Percentiles rank a stretch among this genome's conserved stretches.
Conservation (phyloP, 2,888 invertebrate species). For the Melanotus villosus region DNA sequence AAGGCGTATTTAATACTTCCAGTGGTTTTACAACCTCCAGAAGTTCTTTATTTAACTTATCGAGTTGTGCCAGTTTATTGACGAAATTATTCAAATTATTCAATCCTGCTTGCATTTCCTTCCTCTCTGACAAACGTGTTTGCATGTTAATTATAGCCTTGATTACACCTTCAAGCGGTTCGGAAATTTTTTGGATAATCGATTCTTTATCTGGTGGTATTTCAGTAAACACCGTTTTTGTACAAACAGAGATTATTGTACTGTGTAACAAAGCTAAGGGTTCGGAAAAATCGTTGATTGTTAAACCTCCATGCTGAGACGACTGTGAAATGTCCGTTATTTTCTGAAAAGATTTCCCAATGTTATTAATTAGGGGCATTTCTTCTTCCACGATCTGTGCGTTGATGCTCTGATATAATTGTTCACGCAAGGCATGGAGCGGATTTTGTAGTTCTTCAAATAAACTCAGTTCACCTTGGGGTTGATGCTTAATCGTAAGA, state of each 20-base stretch:
- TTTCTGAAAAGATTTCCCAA: slow-evolving; percentile 57
- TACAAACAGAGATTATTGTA: slow-evolving; percentile 63
- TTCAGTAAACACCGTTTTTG: slow-evolving; percentile 61
- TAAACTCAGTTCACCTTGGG: slow-evolving; percentile 56
- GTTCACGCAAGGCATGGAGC: slow-evolving; percentile 56
- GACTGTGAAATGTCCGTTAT: slow-evolving; percentile 51
- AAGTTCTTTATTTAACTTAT: too few species aligned
- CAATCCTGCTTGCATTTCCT: too few species aligned
- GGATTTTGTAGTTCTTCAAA: slow-evolving; percentile 59
- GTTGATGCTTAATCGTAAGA: slow-evolving; percentile 56
- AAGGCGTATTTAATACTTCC: neutral
- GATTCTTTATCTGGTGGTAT: slow-evolving; percentile 55
- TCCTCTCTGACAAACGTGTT: slow-evolving; percentile 42
- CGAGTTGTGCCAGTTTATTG: too few species aligned
- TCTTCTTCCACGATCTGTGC: slow-evolving; percentile 58
- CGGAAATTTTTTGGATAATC: slow-evolving; percentile 59
- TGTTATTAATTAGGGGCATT: slow-evolving; percentile 55
- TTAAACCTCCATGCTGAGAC: slow-evolving; percentile 39
- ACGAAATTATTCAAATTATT: too few species aligned
- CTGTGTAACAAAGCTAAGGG: slow-evolving; percentile 61
- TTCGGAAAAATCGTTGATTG: slow-evolving; percentile 57
- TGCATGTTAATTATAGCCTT: slow-evolving; percentile 63
- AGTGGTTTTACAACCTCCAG: too few species aligned
- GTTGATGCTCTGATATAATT: slow-evolving; percentile 54
- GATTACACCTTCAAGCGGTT: slow-evolving; percentile 62